These are phyloP conservation scores for Temnothorax ravouxi DNA, from an alignment of 2,888 invertebrate species.

Conservation along the genomic window DNA sequence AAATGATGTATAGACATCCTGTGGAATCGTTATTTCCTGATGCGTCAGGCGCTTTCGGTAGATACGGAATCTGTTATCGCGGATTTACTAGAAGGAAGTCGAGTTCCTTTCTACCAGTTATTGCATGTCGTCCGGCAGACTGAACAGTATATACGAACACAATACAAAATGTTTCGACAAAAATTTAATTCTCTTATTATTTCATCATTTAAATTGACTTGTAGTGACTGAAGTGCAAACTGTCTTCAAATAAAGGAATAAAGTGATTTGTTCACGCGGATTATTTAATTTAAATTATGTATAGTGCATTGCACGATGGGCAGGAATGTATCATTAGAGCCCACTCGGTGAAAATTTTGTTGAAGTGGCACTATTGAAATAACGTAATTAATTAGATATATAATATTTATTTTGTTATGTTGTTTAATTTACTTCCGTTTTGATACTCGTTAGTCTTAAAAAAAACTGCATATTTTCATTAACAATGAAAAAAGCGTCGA, in stretches of 20 bases:
- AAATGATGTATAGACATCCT: too few species aligned
- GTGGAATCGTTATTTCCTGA: background rate
- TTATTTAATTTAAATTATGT: too few species aligned
- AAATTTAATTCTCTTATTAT: background rate
- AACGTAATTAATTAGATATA: background rate
- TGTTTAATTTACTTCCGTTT: background rate
- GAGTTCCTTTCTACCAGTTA: constrained; percentile 60
- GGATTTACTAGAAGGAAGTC: constrained; percentile 67
- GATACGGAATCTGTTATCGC: constrained; percentile 68
- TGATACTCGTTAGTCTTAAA: background rate
- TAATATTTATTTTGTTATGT: background rate
- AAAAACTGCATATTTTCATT: background rate
- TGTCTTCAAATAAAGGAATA: background rate
- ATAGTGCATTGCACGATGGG: too few species aligned
- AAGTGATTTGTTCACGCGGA: too few species aligned
- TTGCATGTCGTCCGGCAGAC: background rate
- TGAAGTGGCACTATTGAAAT: background rate
- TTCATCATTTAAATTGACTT: background rate
- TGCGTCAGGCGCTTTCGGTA: constrained; percentile 31
- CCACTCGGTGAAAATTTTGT: background rate
- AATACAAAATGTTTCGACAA: background rate
- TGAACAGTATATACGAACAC: background rate
- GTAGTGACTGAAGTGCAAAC: background rate
- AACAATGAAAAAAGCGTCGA: constrained; percentile 1
- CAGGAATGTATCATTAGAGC: background rate